A percentile compares a stretch with the other conserved stretches of the same genome.
These are phyloP conservation scores for Dunckerocampus dactyliophorus DNA, from an alignment of 2,113 vertebrate genomes.

Conservation along the genomic window DNA sequence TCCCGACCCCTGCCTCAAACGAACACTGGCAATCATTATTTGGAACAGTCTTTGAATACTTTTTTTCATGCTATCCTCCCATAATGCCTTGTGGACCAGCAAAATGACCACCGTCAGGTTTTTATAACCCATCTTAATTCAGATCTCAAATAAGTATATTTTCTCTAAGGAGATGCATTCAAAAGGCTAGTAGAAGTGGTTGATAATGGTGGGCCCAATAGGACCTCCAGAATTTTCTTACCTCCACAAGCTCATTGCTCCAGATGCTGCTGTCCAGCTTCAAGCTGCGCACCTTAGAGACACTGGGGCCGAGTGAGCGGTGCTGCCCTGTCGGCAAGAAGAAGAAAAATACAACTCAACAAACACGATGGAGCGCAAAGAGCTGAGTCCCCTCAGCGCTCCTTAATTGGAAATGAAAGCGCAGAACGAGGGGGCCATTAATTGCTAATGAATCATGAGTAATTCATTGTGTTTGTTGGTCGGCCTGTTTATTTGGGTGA, in stretches of 20 bases:
- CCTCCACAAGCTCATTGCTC: slow-evolving; percentile 97
- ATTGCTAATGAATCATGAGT: slow-evolving; percentile 80
- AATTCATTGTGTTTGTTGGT: slow-evolving; percentile 77
- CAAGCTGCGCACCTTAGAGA: slow-evolving; percentile 91
- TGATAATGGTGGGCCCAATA: neutral
- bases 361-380: neutral
- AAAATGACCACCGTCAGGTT: no score
- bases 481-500: slow-evolving; percentile 71
- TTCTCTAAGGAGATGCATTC: neutral
- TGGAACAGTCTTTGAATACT: no score
- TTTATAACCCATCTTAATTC: no score
- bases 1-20: no score
- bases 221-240: slow-evolving; percentile 1
- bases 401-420: slow-evolving; percentile 77
- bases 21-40: no score
- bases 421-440: slow-evolving; percentile 68
- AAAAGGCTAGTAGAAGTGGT: neutral
- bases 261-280: slow-evolving; percentile 95
- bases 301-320: slow-evolving; percentile 84
- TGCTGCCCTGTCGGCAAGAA: slow-evolving; percentile 79
- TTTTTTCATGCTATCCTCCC: no score
- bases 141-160: no score
- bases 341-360: neutral
- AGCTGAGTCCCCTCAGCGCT: slow-evolving; percentile 60
- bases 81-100: no score